A percentile compares a stretch with the other conserved stretches of the same genome.
phyloP scores from a whole-genome alignment of 2,888 invertebrate genomes.

The Nomada lathburiana region DNA sequence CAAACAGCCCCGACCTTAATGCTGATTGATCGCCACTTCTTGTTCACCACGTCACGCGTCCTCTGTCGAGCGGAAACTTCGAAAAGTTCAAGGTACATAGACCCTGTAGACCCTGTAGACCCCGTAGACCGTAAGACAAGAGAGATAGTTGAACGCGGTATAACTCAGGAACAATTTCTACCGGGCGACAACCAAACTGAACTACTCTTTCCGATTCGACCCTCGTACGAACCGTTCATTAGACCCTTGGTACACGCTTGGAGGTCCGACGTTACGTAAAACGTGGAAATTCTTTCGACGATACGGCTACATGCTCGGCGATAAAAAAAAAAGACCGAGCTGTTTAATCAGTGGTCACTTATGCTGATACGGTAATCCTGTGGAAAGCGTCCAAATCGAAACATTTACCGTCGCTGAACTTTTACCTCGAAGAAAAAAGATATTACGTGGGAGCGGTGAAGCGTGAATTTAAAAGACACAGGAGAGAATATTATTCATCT shows the following conservation, averaged over 20 bases:
- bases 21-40: constrained; percentile 55
- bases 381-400: not conserved
- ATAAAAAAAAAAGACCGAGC: constrained; percentile 2
- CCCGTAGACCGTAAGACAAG: constrained; percentile 35
- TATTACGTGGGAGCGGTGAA: too few relatives aligned
- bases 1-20: constrained; percentile 37
- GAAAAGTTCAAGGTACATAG: constrained; percentile 59
- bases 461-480: too few relatives aligned
- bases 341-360: constrained; percentile 25
- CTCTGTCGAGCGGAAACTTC: constrained; percentile 49
- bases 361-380: constrained; percentile 8
- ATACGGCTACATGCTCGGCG: constrained; percentile 5
- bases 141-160: constrained; percentile 53
- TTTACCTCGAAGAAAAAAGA: too few relatives aligned
- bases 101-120: constrained; percentile 46
- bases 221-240: constrained; percentile 69
- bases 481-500: too few relatives aligned
- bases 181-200: constrained; percentile 54
- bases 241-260: constrained; percentile 59
- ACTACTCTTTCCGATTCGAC: constrained; percentile 61
- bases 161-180: constrained; percentile 62
- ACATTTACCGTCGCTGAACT: not conserved
- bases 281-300: constrained; percentile 34
- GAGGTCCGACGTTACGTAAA: constrained; percentile 35
- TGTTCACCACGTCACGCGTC: constrained; percentile 52